Percentiles rank a stretch among this genome's conserved stretches.
Evolutionary conservation across 2,113 vertebrate species (phyloP).

Genomic region (Chaetodon trifascialis): DNA sequence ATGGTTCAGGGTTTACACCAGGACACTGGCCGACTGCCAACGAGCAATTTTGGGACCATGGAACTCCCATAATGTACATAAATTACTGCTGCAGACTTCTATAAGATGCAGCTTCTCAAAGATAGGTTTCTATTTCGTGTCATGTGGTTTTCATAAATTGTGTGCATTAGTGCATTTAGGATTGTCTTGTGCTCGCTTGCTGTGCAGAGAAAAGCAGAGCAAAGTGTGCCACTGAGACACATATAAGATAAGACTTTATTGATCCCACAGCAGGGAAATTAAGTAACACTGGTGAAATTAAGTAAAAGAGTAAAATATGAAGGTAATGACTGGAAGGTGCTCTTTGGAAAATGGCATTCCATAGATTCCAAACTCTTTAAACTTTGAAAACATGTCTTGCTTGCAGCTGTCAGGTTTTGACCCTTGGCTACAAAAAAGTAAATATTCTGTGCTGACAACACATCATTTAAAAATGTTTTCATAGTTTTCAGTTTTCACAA

Average conservation of each 20-base stretch:
- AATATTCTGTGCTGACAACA: not conserved
- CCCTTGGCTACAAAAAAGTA: not conserved
- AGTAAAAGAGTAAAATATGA: not conserved
- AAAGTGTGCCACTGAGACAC: not conserved
- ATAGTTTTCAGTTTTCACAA: not conserved
- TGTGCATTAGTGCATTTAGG: conserved; percentile 7
- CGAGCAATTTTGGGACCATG: conserved; percentile 43
- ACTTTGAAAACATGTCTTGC: not conserved
- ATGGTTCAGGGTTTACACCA: conserved; percentile 57
- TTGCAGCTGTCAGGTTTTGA: not conserved
- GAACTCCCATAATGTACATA: conserved; percentile 68
- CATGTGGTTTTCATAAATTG: conserved; percentile 45
- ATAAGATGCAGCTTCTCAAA: conserved; percentile 30
- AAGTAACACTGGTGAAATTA: too few species aligned
- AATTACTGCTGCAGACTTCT: conserved; percentile 40
- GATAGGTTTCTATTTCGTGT: conserved; percentile 24
- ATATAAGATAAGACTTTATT: not conserved
- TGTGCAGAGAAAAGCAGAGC: not conserved
- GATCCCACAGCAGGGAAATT: too few species aligned
- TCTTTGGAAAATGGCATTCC: not conserved
- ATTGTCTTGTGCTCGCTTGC: conserved; percentile 11
- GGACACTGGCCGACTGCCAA: conserved; percentile 63
- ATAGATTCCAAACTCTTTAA: not conserved
- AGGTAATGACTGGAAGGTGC: not conserved
- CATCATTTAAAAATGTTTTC: too few species aligned